These are phyloP conservation scores for Archivesica marissinica DNA, from an alignment of 1,140 invertebrate species.

Conservation along the genomic window DNA sequence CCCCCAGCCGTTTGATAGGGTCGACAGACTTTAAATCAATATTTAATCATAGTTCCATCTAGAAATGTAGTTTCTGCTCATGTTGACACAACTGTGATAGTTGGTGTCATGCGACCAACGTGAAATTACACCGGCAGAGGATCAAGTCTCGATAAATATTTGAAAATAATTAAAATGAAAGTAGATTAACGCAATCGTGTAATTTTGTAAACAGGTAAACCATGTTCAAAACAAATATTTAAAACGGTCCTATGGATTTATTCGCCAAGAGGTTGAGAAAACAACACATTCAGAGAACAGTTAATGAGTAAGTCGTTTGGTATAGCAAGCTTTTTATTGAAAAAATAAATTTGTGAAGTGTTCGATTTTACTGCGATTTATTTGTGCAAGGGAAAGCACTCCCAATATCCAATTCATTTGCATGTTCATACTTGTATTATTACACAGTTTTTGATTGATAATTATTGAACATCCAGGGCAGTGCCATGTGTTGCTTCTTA, in stretches of 20 bases:
- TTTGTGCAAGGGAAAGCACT: not conserved
- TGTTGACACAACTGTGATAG: not conserved
- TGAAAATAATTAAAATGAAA: not conserved
- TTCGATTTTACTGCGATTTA: too few relatives aligned
- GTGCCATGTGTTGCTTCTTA: not conserved
- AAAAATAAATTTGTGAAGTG: too few relatives aligned
- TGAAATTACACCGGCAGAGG: not conserved
- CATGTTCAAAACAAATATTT: too few relatives aligned
- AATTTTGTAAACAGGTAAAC: too few relatives aligned
- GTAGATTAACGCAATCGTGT: too few relatives aligned
- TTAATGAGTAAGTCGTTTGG: too few relatives aligned
- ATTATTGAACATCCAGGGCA: too few relatives aligned
- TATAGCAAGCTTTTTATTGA: too few relatives aligned
- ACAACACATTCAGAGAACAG: too few relatives aligned
- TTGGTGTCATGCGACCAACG: not conserved
- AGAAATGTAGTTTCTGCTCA: not conserved
- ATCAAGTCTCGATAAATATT: not conserved
- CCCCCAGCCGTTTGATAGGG: not conserved
- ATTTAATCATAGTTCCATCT: not conserved
- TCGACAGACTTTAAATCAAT: slow-evolving; percentile 12
- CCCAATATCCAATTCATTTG: not conserved
- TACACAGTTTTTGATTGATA: not conserved
- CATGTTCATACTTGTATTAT: slow-evolving; percentile 14
- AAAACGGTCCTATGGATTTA: too few relatives aligned
- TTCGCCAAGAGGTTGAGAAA: too few relatives aligned